Conservation (phyloP, 2,888 invertebrate species). For the Alentia gelatinosa region DNA sequence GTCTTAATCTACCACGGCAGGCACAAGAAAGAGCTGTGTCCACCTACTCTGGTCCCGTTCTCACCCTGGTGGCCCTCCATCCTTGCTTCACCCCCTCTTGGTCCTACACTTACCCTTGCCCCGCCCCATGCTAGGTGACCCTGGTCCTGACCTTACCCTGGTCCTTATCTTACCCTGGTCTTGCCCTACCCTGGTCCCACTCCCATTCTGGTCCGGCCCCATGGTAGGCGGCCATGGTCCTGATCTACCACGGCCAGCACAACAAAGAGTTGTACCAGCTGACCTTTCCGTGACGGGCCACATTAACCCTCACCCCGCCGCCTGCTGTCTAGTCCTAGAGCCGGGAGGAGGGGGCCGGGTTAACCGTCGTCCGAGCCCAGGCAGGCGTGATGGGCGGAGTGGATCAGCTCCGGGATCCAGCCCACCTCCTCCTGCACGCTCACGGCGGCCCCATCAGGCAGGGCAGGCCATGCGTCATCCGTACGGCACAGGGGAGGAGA, state of each 20-base stretch:
- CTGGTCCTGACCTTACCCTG: background rate
- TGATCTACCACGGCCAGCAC: background rate
- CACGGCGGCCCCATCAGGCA: too few relatives aligned
- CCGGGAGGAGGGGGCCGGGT: background rate
- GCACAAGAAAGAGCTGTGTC: too few relatives aligned
- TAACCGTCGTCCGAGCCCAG: background rate
- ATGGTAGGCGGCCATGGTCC: background rate
- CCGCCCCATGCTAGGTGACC: background rate
- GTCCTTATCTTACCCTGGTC: too few relatives aligned
- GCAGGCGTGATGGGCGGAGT: background rate
- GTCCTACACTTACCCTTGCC: background rate
- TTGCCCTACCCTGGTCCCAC: too few relatives aligned
- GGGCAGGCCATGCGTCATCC: too few relatives aligned
- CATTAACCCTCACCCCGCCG: conserved; percentile 16
- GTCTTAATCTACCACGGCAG: too few relatives aligned
- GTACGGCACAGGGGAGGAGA: background rate
- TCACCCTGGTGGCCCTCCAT: too few relatives aligned
- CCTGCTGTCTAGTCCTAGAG: background rate
- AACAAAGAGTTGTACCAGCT: background rate
- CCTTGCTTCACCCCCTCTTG: too few relatives aligned
- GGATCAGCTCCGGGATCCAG: too few relatives aligned
- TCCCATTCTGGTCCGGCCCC: background rate
- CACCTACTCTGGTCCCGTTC: too few relatives aligned
- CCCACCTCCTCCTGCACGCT: too few relatives aligned
- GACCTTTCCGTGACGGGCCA: conserved; percentile 19